These are phyloP conservation scores for Strigops habroptila DNA, from an alignment of 2,113 vertebrate species.

Conservation along the genomic window DNA sequence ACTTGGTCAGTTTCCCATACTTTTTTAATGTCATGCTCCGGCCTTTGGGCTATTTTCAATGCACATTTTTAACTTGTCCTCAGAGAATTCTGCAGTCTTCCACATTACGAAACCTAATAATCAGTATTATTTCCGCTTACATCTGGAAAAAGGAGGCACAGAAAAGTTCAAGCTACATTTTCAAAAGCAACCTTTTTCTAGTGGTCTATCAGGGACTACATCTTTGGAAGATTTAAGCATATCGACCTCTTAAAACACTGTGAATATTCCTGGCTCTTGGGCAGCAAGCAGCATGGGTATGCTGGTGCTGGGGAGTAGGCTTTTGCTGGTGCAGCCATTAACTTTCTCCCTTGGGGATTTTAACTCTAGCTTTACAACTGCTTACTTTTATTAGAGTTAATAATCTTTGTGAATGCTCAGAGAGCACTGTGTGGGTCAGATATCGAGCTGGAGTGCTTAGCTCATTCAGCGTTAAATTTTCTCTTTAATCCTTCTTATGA, in stretches of 20 bases:
- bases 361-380: background rate
- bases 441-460: background rate
- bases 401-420: background rate
- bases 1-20: background rate
- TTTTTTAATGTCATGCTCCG: background rate
- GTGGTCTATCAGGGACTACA: background rate
- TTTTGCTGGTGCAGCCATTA: background rate
- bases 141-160: background rate
- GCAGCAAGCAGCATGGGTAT: fast-evolving
- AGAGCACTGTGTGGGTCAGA: fast-evolving
- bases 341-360: background rate
- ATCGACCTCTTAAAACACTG: fast-evolving
- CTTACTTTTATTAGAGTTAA: background rate
- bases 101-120: background rate
- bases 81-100: background rate
- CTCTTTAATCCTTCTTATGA: background rate
- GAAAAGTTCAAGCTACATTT: background rate
- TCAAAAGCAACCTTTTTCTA: background rate
- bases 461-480: background rate
- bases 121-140: background rate
- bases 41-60: background rate
- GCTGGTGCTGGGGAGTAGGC: background rate
- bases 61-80: background rate
- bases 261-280: background rate
- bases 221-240: background rate